phyloP scores from a whole-genome alignment of 2,888 invertebrate species.

The Tenthredo mesomela region DNA sequence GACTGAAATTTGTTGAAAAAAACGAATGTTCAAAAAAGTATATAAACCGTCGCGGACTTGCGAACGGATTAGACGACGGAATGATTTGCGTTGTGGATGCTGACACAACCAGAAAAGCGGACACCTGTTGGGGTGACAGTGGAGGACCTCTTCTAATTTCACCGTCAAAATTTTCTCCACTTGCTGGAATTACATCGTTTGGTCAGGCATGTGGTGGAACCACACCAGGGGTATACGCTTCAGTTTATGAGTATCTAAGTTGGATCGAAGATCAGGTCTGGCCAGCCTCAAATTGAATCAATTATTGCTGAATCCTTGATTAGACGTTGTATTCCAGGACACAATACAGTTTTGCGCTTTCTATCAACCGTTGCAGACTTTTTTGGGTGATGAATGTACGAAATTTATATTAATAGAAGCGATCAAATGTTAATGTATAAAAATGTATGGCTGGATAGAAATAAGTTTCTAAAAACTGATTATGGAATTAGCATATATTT shows the following conservation, averaged over 20 bases:
- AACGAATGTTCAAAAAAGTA: slow-evolving; percentile 63
- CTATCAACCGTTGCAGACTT: no score
- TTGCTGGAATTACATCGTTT: slow-evolving; percentile 71
- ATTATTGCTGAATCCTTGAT: no score
- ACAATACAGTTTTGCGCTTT: no score
- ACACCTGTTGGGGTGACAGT: slow-evolving; percentile 72
- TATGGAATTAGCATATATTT: no score
- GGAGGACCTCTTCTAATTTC: slow-evolving; percentile 71
- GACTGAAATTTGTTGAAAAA: slow-evolving; percentile 63
- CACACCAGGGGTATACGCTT: slow-evolving; percentile 70
- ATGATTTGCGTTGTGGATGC: slow-evolving; percentile 69
- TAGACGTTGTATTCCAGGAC: no score
- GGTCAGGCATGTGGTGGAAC: slow-evolving; percentile 69
- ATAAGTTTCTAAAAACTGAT: no score
- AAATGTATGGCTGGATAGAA: no score
- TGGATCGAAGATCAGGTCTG: slow-evolving; percentile 74
- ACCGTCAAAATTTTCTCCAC: slow-evolving; percentile 56
- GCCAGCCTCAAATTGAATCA: slow-evolving; percentile 51
- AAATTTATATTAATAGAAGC: no score
- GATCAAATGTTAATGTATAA: no score
- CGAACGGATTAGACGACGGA: slow-evolving; percentile 66
- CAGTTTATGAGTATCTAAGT: slow-evolving; percentile 67
- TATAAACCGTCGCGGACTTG: slow-evolving; percentile 59
- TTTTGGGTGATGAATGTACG: no score
- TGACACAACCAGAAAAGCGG: slow-evolving; percentile 62